Evolutionary conservation across 2,888 invertebrate genomes (phyloP), one percentile per base, ranked within the genome.

Genomic region (Eutolmus rufibarbis): DNA sequence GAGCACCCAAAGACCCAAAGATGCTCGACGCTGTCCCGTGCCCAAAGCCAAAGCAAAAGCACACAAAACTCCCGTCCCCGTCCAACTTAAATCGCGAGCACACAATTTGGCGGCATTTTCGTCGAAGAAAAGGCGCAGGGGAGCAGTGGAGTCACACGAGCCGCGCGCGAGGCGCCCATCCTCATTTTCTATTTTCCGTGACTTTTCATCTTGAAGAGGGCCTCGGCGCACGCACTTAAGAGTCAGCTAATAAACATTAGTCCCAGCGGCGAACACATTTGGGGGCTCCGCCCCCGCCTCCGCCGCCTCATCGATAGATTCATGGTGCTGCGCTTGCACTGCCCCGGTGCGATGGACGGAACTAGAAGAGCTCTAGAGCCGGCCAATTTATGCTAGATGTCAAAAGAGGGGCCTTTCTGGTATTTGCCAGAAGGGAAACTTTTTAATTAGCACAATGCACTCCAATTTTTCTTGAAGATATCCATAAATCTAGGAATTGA

Each of bases 201-300:
- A 81, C 51, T 81, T 81, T 81, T 81, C 81, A 81, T 81, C 81
- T 57, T 19, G 57, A 82, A 37, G 82, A 28, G 31, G 51, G 79
- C 51, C 79, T 34, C 46, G 23, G 51, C 23, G 46, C 28, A 46
- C 56, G 82, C 82, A 82, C 82, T 82, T 82, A 82, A 82, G 57
- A 82, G 40, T 66, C 57, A 57, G 82, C 82, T 82, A 66, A 82
- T 82, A 82, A 82, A 82, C 66, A 34, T 16, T 56, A 57, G 82
- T 57, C 31, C 40, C 82, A 14, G 57, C 57, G 34, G 82, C 82
- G 82, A 82, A 57, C 8, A 37, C 66, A 82, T 82, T 79, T 82
- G 82, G 82, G 82, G 37, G 57, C 5, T 12, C 28, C 66, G 19
- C 14, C 37, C 37, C 23, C 57, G 23, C 14, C 40, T 12, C 66